phyloP scores from a whole-genome alignment of 2,797 vertebrate species.

The Sebastes cheni region DNA sequence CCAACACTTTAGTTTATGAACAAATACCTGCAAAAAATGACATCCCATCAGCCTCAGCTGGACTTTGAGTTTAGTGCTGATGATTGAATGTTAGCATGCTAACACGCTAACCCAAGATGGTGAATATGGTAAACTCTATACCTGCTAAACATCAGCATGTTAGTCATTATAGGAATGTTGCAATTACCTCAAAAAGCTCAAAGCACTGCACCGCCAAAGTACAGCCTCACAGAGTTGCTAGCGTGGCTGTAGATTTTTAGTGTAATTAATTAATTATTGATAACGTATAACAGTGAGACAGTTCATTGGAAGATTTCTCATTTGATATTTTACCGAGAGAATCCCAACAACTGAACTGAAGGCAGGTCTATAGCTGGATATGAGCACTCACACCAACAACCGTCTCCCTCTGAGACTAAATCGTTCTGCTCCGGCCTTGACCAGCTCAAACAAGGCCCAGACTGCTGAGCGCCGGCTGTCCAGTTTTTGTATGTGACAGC shows the following conservation, averaged over 20 bases:
- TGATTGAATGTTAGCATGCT: no score
- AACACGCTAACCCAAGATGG: no score
- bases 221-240: background rate
- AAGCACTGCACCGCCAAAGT: no score
- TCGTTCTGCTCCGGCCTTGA: conserved; percentile 22
- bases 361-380: background rate
- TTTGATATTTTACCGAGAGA: background rate
- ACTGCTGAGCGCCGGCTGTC: conserved; percentile 42
- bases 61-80: no score
- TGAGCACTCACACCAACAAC: background rate
- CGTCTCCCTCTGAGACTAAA: background rate
- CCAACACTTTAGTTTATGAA: no score
- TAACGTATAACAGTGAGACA: background rate
- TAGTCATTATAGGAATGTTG: no score
- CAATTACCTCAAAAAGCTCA: no score
- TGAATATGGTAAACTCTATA: no score
- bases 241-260: no score
- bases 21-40: no score
- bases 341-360: background rate
- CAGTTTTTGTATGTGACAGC: conserved; percentile 12
- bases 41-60: no score
- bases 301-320: background rate
- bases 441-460: conserved; percentile 20
- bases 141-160: no score
- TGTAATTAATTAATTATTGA: background rate